A percentile compares a stretch with the other conserved stretches of the same genome.
These are phyloP conservation scores for Tylochromis polylepis DNA, from an alignment of 2,113 vertebrate genomes.

Conservation along the genomic window DNA sequence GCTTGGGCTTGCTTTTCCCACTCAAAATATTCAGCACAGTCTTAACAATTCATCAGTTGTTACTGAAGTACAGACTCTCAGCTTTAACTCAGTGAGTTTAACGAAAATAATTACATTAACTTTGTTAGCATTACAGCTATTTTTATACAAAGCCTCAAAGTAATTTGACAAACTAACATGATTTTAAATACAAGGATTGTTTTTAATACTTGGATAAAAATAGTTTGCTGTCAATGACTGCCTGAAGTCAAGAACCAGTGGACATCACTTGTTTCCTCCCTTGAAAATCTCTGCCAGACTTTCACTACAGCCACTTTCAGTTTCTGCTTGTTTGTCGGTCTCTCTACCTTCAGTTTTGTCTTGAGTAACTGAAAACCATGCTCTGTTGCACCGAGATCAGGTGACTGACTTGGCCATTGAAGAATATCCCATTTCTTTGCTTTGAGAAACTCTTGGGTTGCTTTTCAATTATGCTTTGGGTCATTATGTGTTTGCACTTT, in stretches of 20 bases:
- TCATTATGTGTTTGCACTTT: not conserved
- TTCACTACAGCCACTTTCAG: not conserved
- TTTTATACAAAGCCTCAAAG: not conserved
- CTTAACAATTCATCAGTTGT: not conserved
- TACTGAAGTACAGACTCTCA: not conserved
- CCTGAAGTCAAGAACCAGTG: not conserved
- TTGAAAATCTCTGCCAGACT: not conserved
- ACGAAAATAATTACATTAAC: not conserved
- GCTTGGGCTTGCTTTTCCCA: not conserved
- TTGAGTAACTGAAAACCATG: not conserved
- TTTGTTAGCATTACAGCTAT: not conserved
- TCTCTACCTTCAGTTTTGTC: not conserved
- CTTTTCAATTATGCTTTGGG: too few relatives aligned
- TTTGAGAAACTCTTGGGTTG: not conserved
- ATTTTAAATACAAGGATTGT: not conserved
- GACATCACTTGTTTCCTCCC: not conserved
- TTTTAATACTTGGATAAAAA: not conserved
- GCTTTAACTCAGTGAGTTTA: not conserved
- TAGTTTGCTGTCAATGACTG: not conserved
- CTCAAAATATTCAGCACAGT: not conserved
- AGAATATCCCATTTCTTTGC: not conserved
- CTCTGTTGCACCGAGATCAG: not conserved
- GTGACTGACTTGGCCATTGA: not conserved
- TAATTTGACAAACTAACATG: not conserved
- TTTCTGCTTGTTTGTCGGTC: not conserved